Evolutionary conservation across 2,113 vertebrate genomes (phyloP), one percentile per base, ranked within the genome.

Genomic region (Rafetus swinhoei): DNA sequence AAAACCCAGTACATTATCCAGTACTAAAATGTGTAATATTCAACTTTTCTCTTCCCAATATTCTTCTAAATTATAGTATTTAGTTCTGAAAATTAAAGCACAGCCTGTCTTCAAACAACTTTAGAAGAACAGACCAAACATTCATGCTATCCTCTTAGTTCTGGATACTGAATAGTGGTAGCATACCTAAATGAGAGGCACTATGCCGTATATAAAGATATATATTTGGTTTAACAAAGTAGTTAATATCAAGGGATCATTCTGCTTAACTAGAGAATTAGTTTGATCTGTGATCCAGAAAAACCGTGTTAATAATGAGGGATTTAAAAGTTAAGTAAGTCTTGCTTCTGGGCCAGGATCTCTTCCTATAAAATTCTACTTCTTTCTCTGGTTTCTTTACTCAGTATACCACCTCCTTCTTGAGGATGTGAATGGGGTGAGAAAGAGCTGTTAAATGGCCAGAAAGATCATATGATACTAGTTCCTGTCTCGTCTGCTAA

Each of bases 261-360:
- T 50, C 45, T 79, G 86, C 60, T 77, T 77, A 77, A 77, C 10
- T 6, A 14, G 45, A 45, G 79, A 91, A n/a, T 50, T 6, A 10
- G 35, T 15, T n/a, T 55, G 92, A 9, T 60, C 35, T 25, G 11
- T 7, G 32, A 15, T 52, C 85, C 72, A 35, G 6, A 3, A 52
- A 9, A 86, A 32, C 6, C 6, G 4, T 22, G 39, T 0, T 0
- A 83, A 77, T 62, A 76, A 32, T 6, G 21, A 72, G 32, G 65
- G 24, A 59, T 82, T 27, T 39, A 84, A 72, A 82, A 54, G 21
- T 79, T 59, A 88, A 87, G 15, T 24, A 7, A 54, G 2, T 69
- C 32, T 85, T 90, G 2, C 21, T 87, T 14, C 81, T 50, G 39
- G 39, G 56, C 22, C 82, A 80, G 72, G 39, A 76, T 45, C 12